Conservation (phyloP, 2,113 vertebrate species). For the Turdus rufiventris region DNA sequence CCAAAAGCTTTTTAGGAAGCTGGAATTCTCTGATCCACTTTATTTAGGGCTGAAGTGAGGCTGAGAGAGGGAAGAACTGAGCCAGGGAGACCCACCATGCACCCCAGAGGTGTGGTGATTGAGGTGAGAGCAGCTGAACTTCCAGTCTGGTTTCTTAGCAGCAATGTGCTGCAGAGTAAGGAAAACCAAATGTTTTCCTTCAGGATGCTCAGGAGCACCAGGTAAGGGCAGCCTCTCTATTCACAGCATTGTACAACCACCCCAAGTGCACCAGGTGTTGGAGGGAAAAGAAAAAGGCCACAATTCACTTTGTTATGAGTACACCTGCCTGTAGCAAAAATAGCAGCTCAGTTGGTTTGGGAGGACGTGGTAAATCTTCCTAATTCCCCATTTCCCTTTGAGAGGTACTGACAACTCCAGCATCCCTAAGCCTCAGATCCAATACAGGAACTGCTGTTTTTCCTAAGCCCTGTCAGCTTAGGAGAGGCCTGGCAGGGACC, state of each 20-base stretch:
- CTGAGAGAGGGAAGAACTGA: not conserved
- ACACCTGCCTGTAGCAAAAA: not conserved
- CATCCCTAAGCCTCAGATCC: not conserved
- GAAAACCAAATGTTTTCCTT: not conserved
- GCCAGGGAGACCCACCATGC: not conserved
- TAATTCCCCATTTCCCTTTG: slow-evolving; percentile 43
- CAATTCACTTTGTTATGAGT: not conserved
- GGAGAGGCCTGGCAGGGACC: not conserved
- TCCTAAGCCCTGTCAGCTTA: not conserved
- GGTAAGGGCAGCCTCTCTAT: not conserved
- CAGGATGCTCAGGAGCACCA: not conserved
- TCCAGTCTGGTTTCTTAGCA: not conserved
- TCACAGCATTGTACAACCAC: not conserved
- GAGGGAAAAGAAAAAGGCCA: not conserved
- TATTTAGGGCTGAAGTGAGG: not conserved
- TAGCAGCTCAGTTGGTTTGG: slow-evolving; percentile 31
- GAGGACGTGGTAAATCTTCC: slow-evolving; percentile 54
- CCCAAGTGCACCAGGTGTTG: not conserved
- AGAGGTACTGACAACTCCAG: slow-evolving; percentile 44
- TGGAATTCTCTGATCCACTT: not conserved
- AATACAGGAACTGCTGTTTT: not conserved
- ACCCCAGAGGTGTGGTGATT: not conserved
- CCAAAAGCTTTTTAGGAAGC: not conserved
- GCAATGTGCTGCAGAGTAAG: not conserved
- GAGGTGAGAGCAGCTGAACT: not conserved